Evolutionary conservation across 2,888 invertebrate genomes (phyloP), one percentile per base, ranked within the genome.

Genomic region (Caenorhabditis zanzibari): DNA sequence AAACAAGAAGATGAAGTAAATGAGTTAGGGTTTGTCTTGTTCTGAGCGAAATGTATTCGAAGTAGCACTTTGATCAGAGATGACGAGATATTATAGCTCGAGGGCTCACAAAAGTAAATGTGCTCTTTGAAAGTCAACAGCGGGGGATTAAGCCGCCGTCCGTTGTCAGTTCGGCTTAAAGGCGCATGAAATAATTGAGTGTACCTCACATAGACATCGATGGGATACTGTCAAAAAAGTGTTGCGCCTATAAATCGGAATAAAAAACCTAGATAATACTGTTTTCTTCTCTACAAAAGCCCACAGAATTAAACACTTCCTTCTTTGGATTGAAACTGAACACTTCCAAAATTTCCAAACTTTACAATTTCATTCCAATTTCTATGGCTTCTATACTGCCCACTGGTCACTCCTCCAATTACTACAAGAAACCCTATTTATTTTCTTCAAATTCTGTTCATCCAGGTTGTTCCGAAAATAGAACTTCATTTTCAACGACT

Each of bases 401-500:
- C 26, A 26, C 10, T 24, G 26, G 16, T 16, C n/a, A 26, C 4
- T 44, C 26, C 2, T 12, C 24, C 44, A 63, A 63, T 61, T 61
- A 61, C 38, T 61, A 61, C 44, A 28, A 47, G 63, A 63, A 63
- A 28, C 63, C 63, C 14, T n/a, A n/a, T n/a, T n/a, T n/a, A n/a
- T n/a, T n/a, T n/a, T n/a, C n/a, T n/a, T 28, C 28, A 63, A 44
- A 63, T 26, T 28, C n/a, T 26, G 47, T 47, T 35, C 52, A 47
- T 19, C n/a, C 63, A 61, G 64, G 47, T 64, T 66, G 4, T 47
- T 49, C 66, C 66, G 12, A 66, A 66, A 66, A 66, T 66, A 66
- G 66, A 66, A 47, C 47, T 47, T 47, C 47, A 47, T 7, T 47
- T 47, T 47, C 47, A 47, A 52, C 63, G 32, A 35, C 28, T 52